Percentiles rank a stretch among this genome's conserved stretches.
Conservation (phyloP, 2,888 invertebrate genomes). For the Cheiracanthium punctorium region DNA sequence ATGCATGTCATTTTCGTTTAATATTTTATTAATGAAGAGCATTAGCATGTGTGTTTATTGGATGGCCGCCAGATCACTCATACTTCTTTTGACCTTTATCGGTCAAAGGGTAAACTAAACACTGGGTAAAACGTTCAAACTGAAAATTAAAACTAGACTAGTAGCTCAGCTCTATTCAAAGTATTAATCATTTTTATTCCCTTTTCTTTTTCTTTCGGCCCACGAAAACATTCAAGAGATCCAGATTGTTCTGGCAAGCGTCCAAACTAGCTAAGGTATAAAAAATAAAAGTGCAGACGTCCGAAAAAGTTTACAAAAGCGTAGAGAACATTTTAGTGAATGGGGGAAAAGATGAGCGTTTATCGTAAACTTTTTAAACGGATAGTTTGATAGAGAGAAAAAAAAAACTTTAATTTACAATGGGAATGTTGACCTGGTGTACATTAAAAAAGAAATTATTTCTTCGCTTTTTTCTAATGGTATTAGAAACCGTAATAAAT, state of each 20-base stretch:
- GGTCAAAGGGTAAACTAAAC: not conserved
- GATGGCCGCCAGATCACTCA: not conserved
- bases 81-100: not conserved
- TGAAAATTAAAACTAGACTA: not conserved
- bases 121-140: not conserved
- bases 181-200: conserved; percentile 1
- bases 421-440: too few species aligned
- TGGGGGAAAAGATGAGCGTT: too few species aligned
- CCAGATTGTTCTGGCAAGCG: not conserved
- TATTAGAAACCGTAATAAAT: too few species aligned
- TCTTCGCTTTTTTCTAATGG: too few species aligned
- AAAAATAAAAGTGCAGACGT: not conserved
- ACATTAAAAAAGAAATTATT: too few species aligned
- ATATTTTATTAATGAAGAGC: not conserved
- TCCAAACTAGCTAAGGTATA: not conserved
- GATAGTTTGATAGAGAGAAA: too few species aligned
- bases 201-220: not conserved
- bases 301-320: not conserved
- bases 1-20: not conserved
- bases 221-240: not conserved
- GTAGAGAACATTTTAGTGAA: not conserved
- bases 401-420: too few species aligned
- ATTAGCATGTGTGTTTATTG: not conserved
- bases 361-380: too few species aligned
- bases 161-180: conserved; percentile 4